phyloP scores from a whole-genome alignment of 1,140 invertebrate genomes.

The Cherax destructor region DNA sequence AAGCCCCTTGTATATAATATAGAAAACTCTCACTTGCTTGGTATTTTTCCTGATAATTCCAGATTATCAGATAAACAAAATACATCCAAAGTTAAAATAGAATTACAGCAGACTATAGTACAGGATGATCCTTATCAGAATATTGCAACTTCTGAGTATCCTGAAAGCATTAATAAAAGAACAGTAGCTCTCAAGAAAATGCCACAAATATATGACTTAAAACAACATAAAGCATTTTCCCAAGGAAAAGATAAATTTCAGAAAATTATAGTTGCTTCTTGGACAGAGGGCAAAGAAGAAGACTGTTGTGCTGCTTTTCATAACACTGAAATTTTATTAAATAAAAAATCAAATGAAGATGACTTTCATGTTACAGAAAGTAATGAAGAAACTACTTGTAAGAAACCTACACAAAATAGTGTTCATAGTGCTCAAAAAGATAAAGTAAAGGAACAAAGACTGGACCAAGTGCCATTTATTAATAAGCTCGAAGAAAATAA shows the following conservation, averaged over 20 bases:
- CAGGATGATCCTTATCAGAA: neutral
- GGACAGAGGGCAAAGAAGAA: neutral
- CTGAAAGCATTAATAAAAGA: neutral
- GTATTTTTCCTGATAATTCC: neutral
- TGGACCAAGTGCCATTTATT: neutral
- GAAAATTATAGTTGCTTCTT: conserved; percentile 14
- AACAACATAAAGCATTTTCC: neutral
- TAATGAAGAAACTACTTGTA: neutral
- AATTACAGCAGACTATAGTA: neutral
- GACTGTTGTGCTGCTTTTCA: neutral
- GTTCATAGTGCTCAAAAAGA: neutral
- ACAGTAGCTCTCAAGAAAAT: neutral
- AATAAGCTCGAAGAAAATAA: neutral
- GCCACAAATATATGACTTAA: neutral
- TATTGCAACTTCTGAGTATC: neutral
- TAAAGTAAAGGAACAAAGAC: neutral
- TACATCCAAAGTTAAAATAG: neutral
- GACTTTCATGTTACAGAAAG: neutral
- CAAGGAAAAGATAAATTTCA: neutral
- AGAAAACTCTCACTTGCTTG: conserved; percentile 18
- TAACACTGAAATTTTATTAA: neutral
- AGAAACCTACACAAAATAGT: neutral
- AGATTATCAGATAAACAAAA: neutral
- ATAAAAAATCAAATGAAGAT: neutral
- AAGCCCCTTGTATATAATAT: conserved; percentile 1